These are phyloP conservation scores for Marcusenius ussheri DNA, from an alignment of 2,113 vertebrate species.

Conservation along the genomic window DNA sequence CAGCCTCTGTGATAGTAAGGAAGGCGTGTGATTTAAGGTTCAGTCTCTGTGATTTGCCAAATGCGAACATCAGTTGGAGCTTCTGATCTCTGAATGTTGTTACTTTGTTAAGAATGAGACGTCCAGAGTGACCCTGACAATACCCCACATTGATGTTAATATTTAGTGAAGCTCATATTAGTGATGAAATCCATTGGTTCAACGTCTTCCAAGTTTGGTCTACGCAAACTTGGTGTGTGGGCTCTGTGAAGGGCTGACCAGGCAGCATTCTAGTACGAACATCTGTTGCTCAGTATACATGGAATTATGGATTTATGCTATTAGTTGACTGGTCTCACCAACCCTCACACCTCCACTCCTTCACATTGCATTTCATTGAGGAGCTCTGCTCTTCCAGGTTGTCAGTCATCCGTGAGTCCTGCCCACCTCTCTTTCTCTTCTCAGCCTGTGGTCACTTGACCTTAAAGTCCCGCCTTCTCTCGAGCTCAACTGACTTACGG, in stretches of 20 bases:
- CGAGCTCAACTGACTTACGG: neutral
- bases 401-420: neutral
- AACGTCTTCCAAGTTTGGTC: neutral
- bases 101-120: neutral
- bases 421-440: neutral
- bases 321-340: neutral
- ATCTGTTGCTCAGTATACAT: neutral
- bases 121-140: neutral
- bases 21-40: neutral
- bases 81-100: neutral
- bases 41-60: neutral
- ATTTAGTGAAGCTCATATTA: neutral
- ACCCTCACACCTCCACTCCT: neutral
- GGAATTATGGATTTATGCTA: neutral
- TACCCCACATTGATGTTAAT: neutral
- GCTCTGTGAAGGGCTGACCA: neutral
- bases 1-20: neutral
- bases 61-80: neutral
- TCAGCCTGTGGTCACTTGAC: neutral
- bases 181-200: neutral
- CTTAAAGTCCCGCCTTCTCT: neutral
- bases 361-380: neutral
- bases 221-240: neutral
- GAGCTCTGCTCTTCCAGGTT: neutral
- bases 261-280: neutral